Base-by-base conservation (phyloP, 2,888 invertebrate genomes). In the Drosophila prostipennis region DNA sequence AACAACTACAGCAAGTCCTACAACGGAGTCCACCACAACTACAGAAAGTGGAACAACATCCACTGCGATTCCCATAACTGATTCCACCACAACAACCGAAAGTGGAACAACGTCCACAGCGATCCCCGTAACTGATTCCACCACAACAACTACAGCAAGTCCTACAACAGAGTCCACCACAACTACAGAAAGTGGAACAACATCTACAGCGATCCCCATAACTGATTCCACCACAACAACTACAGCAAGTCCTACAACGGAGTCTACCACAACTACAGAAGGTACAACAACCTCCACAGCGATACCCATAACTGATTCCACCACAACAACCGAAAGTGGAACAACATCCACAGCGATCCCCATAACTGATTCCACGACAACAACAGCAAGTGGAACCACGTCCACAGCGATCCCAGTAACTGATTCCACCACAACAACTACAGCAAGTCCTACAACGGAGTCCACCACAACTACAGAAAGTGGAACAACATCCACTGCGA, bases 181-280 rank as follows among this genome's bases (percentile, higher is more conserved):
- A n/a, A n/a, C n/a, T n/a, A n/a, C 37, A 7, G 14, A 2, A 6
- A 14, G 14, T 8, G 29, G 29, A 29, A 29, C 40, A 40, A 40
- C 40, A 1, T 16, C 40, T 13, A 11, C 42, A 2, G 11, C 19
- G 13, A 13, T 36, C 2, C 14, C 39, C 0, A 3, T 3, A 14
- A 14, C 39, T 0, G 34, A 11, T 11, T 34, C 34, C 34, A 34
- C 34, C 10, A 11, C 34, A 3, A 4, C n/a, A 5, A 11, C 69
- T 5, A 56, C 76, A 8, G 40, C 16, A 6, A 26, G 7, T 14
- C 59, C 45, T 1, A 2, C 4, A 14, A 26, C n/a, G 10, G 14
- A 40, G 8, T 16, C 40, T 8, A 10, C 40, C 14, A 45, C n/a
- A 2, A 23, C 48, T 11, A 34, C 32, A 10, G 14, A 32, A 10